These are phyloP conservation scores for Rhopalosiphum maidis DNA, from an alignment of 1,140 invertebrate species.

Conservation along the genomic window DNA sequence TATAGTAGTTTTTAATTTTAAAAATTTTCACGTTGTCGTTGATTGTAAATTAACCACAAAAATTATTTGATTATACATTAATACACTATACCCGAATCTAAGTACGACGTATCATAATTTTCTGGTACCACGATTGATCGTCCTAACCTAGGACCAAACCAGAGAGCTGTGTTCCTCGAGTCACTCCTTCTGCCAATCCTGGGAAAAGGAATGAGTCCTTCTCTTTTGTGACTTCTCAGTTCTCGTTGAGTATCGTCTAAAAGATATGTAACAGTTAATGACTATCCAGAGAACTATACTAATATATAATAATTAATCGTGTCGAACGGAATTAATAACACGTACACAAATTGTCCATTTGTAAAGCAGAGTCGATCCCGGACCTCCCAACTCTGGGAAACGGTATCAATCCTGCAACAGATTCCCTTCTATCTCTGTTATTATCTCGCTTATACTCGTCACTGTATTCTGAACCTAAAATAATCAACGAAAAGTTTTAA, in stretches of 20 bases:
- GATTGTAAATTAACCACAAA: background rate
- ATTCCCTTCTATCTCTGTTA: conserved; percentile 37
- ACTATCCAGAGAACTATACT: background rate
- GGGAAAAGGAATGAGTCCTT: conserved; percentile 56
- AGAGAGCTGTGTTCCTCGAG: background rate
- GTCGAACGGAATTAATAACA: background rate
- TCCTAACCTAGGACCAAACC: conserved; percentile 53
- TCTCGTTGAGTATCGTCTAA: conserved; percentile 29
- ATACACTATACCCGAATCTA: conserved; percentile 8
- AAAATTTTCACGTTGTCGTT: background rate
- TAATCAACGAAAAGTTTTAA: background rate
- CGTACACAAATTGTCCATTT: conserved; percentile 42
- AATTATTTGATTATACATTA: background rate
- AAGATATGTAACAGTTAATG: background rate
- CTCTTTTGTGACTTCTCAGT: conserved; percentile 46
- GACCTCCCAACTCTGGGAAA: conserved; percentile 58
- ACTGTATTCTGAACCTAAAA: conserved; percentile 11
- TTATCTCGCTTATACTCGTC: background rate
- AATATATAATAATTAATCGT: background rate
- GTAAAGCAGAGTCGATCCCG: background rate
- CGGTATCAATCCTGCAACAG: conserved; percentile 54
- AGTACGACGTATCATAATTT: background rate
- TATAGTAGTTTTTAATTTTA: too few species aligned
- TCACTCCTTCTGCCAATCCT: conserved; percentile 55
- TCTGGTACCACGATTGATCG: background rate